These are phyloP conservation scores for Phasianus colchicus DNA, from an alignment of 2,113 vertebrate genomes.

Conservation along the genomic window DNA sequence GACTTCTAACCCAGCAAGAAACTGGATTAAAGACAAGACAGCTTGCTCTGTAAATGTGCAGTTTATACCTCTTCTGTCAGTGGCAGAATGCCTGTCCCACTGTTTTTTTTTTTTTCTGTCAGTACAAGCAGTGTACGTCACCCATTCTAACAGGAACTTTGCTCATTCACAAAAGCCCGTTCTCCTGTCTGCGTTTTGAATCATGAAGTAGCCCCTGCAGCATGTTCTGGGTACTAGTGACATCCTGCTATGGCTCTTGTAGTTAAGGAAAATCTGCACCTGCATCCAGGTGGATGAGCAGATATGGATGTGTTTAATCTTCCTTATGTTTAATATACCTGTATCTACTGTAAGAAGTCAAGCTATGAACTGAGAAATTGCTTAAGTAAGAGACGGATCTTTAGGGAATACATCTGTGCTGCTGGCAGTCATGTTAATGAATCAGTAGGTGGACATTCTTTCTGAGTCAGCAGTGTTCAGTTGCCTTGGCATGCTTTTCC, in stretches of 20 bases:
- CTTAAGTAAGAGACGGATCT: neutral
- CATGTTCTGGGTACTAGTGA: neutral
- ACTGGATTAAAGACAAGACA: neutral
- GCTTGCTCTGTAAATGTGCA: neutral
- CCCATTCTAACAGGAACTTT: neutral
- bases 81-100: neutral
- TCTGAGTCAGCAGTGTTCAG: neutral
- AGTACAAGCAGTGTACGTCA: neutral
- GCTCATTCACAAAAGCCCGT: neutral
- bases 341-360: neutral
- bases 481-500: neutral
- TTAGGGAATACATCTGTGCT: neutral
- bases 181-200: fast-evolving
- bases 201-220: fast-evolving
- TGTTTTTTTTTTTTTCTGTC: neutral
- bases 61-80: neutral
- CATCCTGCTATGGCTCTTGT: neutral
- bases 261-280: neutral
- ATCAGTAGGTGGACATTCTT: neutral
- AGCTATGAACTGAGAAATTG: neutral
- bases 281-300: neutral
- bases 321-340: neutral
- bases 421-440: neutral
- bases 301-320: neutral
- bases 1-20: neutral